Conservation (phyloP, 1,140 invertebrate genomes). For the Sycophila sp. region DNA sequence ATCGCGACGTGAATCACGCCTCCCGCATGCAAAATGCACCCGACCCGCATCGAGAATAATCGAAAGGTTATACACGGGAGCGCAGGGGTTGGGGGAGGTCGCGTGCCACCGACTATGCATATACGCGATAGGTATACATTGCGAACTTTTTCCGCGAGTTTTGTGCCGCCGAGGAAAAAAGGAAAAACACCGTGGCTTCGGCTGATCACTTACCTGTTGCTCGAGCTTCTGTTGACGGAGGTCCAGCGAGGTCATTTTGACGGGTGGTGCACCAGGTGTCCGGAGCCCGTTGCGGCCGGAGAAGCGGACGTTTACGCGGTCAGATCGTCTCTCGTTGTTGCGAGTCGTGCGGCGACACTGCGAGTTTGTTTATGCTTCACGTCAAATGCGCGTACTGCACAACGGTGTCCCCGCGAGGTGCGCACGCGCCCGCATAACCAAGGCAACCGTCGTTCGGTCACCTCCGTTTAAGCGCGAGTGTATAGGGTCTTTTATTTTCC, state of each 20-base stretch:
- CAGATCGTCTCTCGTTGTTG: background rate
- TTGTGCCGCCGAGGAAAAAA: too few relatives aligned
- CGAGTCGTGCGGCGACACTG: background rate
- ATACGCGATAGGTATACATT: background rate
- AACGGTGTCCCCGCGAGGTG: constrained; percentile 3
- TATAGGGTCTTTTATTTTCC: too few relatives aligned
- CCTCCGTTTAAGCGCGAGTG: background rate
- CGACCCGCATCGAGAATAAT: background rate
- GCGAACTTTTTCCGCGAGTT: background rate
- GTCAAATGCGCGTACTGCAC: constrained; percentile 25
- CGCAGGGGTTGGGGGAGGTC: constrained; percentile 5
- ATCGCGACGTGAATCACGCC: too few relatives aligned
- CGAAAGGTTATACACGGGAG: constrained; percentile 17
- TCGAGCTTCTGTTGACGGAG: constrained; percentile 79
- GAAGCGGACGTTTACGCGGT: background rate
- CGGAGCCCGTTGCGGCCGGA: background rate
- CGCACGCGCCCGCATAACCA: constrained; percentile 25
- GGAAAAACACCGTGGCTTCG: too few relatives aligned
- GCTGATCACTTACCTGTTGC: constrained; percentile 80
- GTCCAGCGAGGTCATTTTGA: constrained; percentile 73
- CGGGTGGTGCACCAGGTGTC: background rate
- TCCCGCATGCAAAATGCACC: background rate
- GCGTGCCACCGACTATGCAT: constrained; percentile 1
- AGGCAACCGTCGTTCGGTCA: constrained; percentile 20
- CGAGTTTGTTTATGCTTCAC: constrained; percentile 37